Percentiles rank a stretch among this genome's conserved stretches.
These are phyloP conservation scores for Periparus ater DNA, from an alignment of 2,797 vertebrate species.

Conservation along the genomic window DNA sequence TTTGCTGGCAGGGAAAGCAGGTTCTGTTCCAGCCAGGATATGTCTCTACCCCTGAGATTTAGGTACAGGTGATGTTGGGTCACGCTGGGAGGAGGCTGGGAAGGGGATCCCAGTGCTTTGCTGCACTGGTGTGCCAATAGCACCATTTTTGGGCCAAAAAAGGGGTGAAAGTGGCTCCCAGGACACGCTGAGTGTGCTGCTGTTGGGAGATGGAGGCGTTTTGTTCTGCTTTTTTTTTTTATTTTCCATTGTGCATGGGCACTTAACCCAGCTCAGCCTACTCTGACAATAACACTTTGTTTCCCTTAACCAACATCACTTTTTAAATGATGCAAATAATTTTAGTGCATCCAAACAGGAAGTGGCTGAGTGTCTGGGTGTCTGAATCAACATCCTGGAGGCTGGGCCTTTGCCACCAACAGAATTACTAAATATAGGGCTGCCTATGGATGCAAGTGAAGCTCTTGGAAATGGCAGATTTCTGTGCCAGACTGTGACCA, in stretches of 20 bases:
- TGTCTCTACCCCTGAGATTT: background rate
- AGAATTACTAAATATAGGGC: slow-evolving; percentile 13
- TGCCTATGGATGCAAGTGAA: background rate
- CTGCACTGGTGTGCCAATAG: background rate
- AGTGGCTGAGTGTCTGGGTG: slow-evolving; percentile 60
- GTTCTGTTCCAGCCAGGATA: background rate
- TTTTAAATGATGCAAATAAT: slow-evolving; percentile 52
- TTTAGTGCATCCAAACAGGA: slow-evolving; percentile 68
- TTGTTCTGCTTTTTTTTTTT: slow-evolving; percentile 8
- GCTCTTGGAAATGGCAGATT: background rate
- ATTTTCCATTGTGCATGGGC: background rate
- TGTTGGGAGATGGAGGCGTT: background rate
- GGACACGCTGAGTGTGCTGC: background rate
- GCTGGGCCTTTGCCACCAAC: slow-evolving; percentile 2
- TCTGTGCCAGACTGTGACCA: background rate
- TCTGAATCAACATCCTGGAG: slow-evolving; percentile 69
- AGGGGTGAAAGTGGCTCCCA: background rate
- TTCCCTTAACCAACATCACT: slow-evolving; percentile 25
- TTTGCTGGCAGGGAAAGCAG: background rate
- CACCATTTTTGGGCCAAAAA: background rate
- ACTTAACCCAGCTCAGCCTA: background rate
- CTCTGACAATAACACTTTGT: slow-evolving; percentile 13
- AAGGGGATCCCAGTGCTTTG: background rate
- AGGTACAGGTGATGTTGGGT: background rate
- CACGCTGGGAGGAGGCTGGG: background rate